Evolutionary conservation across 2,113 vertebrate species (phyloP).

Genomic region (Mesocricetus auratus): DNA sequence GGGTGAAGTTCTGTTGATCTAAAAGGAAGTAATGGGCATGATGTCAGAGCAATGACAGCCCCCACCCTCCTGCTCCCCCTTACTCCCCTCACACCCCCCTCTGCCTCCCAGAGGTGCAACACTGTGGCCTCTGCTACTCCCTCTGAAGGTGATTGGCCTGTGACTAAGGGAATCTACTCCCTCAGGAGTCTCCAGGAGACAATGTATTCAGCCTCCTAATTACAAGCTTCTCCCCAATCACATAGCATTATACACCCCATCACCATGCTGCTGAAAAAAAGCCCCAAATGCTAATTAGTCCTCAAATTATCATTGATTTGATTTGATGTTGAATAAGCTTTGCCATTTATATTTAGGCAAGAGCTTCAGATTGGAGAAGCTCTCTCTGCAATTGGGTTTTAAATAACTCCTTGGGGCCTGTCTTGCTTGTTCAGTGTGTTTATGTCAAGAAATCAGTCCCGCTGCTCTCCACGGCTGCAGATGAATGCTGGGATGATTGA

Average conservation of each 20-base stretch:
- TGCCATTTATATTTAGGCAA: slow-evolving; percentile 88
- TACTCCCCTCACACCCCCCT: no score
- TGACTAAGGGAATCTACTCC: slow-evolving; percentile 76
- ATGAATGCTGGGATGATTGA: slow-evolving; percentile 80
- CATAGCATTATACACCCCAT: slow-evolving; percentile 87
- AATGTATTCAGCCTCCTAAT: slow-evolving; percentile 88
- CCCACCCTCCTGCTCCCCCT: background rate
- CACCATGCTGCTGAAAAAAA: slow-evolving; percentile 84
- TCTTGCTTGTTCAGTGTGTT: slow-evolving; percentile 78
- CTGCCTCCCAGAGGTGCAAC: accelerated
- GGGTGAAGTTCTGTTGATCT: background rate
- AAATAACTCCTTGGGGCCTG: slow-evolving; percentile 81
- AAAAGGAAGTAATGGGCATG: background rate
- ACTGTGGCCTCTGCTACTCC: background rate
- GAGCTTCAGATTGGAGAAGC: slow-evolving; percentile 85
- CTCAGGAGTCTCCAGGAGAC: slow-evolving; percentile 87
- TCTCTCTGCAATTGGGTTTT: slow-evolving; percentile 83
- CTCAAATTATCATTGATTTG: slow-evolving; percentile 92
- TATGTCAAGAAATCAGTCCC: slow-evolving; percentile 82
- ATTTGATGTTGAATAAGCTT: slow-evolving; percentile 91
- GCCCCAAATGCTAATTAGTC: slow-evolving; percentile 90
- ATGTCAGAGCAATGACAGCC: background rate
- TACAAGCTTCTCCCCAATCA: slow-evolving; percentile 87
- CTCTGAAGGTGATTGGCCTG: background rate
- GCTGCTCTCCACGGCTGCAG: slow-evolving; percentile 72